Conservation (phyloP, 2,888 invertebrate species). For the Lampropteryx suffumata region DNA sequence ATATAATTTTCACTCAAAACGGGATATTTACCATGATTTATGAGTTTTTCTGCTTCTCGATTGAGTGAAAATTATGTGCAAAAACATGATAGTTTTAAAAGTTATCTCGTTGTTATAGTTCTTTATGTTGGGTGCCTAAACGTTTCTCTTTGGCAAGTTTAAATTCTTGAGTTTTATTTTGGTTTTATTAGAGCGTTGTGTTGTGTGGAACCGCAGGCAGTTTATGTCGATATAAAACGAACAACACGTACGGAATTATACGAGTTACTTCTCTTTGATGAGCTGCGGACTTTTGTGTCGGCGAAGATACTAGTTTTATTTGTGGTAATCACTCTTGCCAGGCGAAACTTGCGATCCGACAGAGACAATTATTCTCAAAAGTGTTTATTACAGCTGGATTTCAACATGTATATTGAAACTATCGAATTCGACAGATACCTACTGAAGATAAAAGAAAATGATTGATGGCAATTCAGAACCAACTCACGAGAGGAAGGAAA, state of each 20-base stretch:
- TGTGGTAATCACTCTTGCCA: background rate
- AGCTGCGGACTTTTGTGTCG: background rate
- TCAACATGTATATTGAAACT: too few species aligned
- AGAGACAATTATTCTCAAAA: too few species aligned
- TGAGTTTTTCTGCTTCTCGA: too few species aligned
- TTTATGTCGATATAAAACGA: conserved; percentile 26
- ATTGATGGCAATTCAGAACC: conserved; percentile 8
- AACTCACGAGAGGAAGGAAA: conserved; percentile 4
- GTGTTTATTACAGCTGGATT: too few species aligned
- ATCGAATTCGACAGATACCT: too few species aligned
- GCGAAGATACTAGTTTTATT: background rate
- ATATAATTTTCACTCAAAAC: too few species aligned
- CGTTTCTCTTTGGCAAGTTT: conserved; percentile 18
- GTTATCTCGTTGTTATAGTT: too few species aligned
- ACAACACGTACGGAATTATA: conserved; percentile 21
- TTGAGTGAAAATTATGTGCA: too few species aligned
- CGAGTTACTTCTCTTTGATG: conserved; percentile 20
- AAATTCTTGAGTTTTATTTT: conserved; percentile 26
- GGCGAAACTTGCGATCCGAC: background rate
- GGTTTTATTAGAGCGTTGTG: conserved; percentile 23
- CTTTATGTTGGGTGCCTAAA: conserved; percentile 5
- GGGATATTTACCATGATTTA: too few species aligned
- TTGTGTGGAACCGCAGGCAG: conserved; percentile 19
- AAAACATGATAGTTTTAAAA: too few species aligned
- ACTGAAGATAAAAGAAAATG: conserved; percentile 12